Percentiles rank a stretch among this genome's conserved stretches.
phyloP scores from a whole-genome alignment of 1,140 invertebrate genomes.

The Oscheius sp. region DNA sequence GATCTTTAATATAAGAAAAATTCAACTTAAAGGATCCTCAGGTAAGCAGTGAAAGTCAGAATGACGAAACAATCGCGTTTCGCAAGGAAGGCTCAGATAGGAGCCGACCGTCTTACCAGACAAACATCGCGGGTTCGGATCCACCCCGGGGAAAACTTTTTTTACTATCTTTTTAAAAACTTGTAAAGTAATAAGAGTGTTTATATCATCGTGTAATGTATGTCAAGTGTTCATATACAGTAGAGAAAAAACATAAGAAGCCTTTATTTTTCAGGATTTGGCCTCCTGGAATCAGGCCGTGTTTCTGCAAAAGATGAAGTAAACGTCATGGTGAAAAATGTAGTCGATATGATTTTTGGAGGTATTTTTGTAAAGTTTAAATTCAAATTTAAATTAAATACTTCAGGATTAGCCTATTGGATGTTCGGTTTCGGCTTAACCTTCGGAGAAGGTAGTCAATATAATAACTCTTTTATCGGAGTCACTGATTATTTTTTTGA shows the following conservation, averaged over 20 bases:
- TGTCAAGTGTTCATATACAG: too few species aligned
- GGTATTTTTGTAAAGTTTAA: neutral
- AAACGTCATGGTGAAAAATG: conserved; percentile 96
- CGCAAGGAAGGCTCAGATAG: too few species aligned
- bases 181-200: too few species aligned
- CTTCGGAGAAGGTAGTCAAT: conserved; percentile 68
- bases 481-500: conserved; percentile 66
- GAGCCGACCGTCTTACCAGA: too few species aligned
- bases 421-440: conserved; percentile 87
- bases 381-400: neutral
- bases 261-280: conserved; percentile 59
- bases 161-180: too few species aligned
- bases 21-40: too few species aligned
- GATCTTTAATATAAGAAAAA: too few species aligned
- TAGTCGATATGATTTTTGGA: conserved; percentile 84
- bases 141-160: too few species aligned
- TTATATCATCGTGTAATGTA: too few species aligned
- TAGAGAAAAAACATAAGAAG: neutral
- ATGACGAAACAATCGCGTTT: too few species aligned
- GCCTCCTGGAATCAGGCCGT: conserved; percentile 84
- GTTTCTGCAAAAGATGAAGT: conserved; percentile 89
- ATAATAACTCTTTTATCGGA: conserved; percentile 73
- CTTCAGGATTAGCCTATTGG: conserved; percentile 79
- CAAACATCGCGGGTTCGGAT: too few species aligned
- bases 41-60: too few species aligned